Evolutionary conservation across 2,888 invertebrate genomes (phyloP).

Genomic region (Itoplectis maculator): DNA sequence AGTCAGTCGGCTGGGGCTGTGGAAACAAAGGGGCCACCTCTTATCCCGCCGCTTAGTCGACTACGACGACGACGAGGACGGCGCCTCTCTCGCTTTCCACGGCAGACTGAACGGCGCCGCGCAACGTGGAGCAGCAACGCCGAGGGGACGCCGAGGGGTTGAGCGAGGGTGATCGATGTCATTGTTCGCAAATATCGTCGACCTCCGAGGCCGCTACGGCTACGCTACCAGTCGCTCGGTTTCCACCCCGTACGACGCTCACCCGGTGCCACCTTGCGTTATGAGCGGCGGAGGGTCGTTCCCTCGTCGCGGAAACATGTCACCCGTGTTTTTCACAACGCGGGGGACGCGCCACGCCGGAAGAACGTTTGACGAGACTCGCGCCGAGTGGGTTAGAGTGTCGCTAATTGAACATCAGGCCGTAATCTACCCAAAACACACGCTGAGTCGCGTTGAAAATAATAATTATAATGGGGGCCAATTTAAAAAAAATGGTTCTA

Average conservation of each 20-base stretch:
- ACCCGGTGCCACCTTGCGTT: background rate
- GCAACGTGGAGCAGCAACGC: slow-evolving; percentile 10
- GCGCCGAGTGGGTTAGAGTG: slow-evolving; percentile 72
- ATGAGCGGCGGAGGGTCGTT: slow-evolving; percentile 15
- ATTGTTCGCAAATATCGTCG: slow-evolving; percentile 78
- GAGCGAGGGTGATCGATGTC: slow-evolving; percentile 76
- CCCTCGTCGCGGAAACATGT: background rate
- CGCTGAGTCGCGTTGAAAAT: background rate
- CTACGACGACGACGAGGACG: slow-evolving; percentile 22
- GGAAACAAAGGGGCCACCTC: slow-evolving; percentile 40
- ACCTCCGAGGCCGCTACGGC: background rate
- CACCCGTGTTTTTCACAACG: background rate
- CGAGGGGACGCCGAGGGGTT: slow-evolving; percentile 3
- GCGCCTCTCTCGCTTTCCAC: slow-evolving; percentile 52
- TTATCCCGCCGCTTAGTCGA: slow-evolving; percentile 29
- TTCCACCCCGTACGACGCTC: background rate
- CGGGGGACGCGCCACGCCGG: slow-evolving; percentile 49
- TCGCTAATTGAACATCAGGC: slow-evolving; percentile 60
- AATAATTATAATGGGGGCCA: background rate
- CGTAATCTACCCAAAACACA: slow-evolving; percentile 11
- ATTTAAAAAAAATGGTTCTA: too few species aligned
- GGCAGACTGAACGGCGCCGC: slow-evolving; percentile 78
- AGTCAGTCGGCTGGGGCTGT: background rate
- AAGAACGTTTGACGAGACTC: slow-evolving; percentile 47
- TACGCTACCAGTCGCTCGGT: background rate